These are phyloP conservation scores for Leptinotarsa texana DNA, from an alignment of 1,140 invertebrate genomes.

Conservation along the genomic window DNA sequence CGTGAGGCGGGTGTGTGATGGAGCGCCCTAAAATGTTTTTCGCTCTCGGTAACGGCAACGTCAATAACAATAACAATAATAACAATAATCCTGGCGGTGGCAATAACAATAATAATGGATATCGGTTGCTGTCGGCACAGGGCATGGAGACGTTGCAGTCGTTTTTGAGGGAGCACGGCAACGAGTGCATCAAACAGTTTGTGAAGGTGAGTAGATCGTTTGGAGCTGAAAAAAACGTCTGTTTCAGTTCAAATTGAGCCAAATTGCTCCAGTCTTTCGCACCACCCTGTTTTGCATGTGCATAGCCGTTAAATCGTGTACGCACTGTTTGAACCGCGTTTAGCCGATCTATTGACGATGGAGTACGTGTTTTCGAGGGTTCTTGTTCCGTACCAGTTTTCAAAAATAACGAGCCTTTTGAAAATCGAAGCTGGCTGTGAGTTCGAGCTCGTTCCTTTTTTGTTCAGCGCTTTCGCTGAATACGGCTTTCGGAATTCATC, in stretches of 20 bases:
- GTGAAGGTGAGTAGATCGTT: conserved; percentile 60
- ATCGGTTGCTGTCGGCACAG: conserved; percentile 60
- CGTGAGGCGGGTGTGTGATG: not conserved
- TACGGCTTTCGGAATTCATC: not conserved
- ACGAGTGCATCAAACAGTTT: conserved; percentile 65
- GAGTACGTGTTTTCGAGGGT: not conserved
- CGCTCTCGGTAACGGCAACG: conserved; percentile 47
- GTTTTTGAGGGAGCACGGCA: conserved; percentile 64
- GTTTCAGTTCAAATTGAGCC: no score
- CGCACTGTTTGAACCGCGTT: no score
- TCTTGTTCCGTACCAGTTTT: not conserved
- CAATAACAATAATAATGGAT: conserved; percentile 59
- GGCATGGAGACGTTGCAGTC: conserved; percentile 63
- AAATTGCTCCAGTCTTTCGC: no score
- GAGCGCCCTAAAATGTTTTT: conserved; percentile 40
- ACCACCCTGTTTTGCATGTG: no score
- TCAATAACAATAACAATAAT: conserved; percentile 55
- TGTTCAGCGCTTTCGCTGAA: conserved; percentile 7
- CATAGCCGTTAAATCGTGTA: no score
- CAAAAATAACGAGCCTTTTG: not conserved
- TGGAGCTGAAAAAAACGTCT: no score
- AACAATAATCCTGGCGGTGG: conserved; percentile 34
- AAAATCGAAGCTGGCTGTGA: not conserved
- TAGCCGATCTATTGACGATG: not conserved
- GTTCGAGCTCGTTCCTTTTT: not conserved